These are phyloP conservation scores for Creontiades dilutus DNA, from an alignment of 2,888 invertebrate genomes.

Conservation along the genomic window DNA sequence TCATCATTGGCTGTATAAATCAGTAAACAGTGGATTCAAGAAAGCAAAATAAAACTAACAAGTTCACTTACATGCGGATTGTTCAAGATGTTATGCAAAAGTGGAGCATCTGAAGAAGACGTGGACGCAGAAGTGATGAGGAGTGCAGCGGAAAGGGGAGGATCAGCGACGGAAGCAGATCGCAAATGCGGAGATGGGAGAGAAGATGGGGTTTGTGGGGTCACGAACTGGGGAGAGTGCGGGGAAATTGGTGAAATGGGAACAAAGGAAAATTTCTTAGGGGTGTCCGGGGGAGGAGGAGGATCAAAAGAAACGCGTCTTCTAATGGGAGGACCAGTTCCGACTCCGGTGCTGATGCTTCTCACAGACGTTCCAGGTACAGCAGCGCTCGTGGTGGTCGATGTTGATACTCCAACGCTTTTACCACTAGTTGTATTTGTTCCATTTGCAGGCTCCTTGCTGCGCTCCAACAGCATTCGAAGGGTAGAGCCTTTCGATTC, in stretches of 20 bases:
- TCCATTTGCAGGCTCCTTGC: slow-evolving; percentile 78
- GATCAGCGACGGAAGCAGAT: slow-evolving; percentile 47
- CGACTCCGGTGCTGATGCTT: slow-evolving; percentile 80
- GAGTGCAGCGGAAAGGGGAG: slow-evolving; percentile 31
- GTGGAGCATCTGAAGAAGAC: slow-evolving; percentile 56
- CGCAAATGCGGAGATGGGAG: slow-evolving; percentile 60
- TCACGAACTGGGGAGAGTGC: slow-evolving; percentile 69
- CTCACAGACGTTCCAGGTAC: slow-evolving; percentile 54
- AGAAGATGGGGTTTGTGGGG: slow-evolving; percentile 62
- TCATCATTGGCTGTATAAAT: too few relatives aligned
- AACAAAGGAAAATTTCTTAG: slow-evolving; percentile 90
- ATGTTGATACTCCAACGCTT: not conserved
- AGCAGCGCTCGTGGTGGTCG: not conserved
- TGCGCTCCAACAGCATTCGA: slow-evolving; percentile 85
- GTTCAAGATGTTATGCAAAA: slow-evolving; percentile 58
- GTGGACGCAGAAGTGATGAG: slow-evolving; percentile 31
- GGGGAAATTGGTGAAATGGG: slow-evolving; percentile 85
- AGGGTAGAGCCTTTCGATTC: slow-evolving; percentile 83
- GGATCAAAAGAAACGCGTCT: slow-evolving; percentile 66
- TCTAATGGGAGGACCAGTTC: slow-evolving; percentile 81
- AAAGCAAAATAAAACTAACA: not conserved
- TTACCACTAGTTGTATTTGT: slow-evolving; percentile 12
- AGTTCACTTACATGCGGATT: slow-evolving; percentile 32
- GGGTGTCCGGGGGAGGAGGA: slow-evolving; percentile 79
- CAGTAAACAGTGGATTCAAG: too few relatives aligned